Evolutionary conservation across 1,140 invertebrate genomes (phyloP), one percentile per base, ranked within the genome.

Genomic region (Holotrichia oblita): DNA sequence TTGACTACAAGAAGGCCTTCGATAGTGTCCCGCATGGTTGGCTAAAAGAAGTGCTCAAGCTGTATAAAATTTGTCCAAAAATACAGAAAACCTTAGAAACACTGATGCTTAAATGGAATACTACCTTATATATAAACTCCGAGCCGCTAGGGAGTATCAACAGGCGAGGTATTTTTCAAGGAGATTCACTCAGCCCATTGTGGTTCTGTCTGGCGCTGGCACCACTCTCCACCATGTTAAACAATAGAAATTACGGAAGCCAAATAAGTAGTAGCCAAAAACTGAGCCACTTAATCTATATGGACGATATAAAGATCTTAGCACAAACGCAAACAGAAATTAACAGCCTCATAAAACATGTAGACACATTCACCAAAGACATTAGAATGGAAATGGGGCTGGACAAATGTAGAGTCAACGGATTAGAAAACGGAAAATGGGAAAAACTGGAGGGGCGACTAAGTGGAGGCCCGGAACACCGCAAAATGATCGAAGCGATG

Each of bases 371-470:
- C 20, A 48, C 7, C 40, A 76, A 76, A 41, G 74, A 76, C 20
- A 76, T 44, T 44, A 22, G 40, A 8, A 76, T 76, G 74, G 42
- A 76, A 14, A 42, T 76, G 10, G 40, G 2, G 20, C 42, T 44
- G 40, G 44, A 42, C 22, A 76, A 76, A 55, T 76, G 74, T 24
- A 55, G 74, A n/a, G 14, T 12, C n/a, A n/a, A n/a, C n/a, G n/a
- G n/a, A n/a, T n/a, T n/a, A n/a, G n/a, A n/a, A n/a, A n/a, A n/a
- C n/a, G 40, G 74, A 44, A 48, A 44, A 20, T 44, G 24, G 74
- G 8, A 73, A 40, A 24, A 6, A 7, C 24, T 0, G 6, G 69
- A 0, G 24, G 24, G 40, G 6, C 27, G 27, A 17, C 8, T 7
- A 10, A 40, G 12, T 41, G 8, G 73, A 74, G 12, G 8, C 6